Conservation (phyloP, 92 coral and sea anemone species). For the Siderastrea radians region DNA sequence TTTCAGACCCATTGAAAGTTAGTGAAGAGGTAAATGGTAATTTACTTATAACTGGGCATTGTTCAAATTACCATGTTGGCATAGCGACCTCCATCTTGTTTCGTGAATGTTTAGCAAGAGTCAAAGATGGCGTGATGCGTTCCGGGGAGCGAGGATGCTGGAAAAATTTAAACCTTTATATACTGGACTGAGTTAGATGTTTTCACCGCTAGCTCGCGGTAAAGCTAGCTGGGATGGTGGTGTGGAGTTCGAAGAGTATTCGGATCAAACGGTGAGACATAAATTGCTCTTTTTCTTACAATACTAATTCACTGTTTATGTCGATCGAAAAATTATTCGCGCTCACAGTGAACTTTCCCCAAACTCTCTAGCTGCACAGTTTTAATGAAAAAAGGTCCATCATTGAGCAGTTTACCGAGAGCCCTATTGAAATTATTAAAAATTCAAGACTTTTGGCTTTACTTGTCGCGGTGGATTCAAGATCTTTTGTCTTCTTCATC, state of each 20-base stretch:
- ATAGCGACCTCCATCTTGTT: conserved; percentile 47
- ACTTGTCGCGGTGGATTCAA: too few relatives aligned
- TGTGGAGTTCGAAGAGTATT: conserved; percentile 49
- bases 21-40: background rate
- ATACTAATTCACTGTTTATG: background rate
- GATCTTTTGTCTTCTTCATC: too few relatives aligned
- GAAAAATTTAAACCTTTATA: background rate
- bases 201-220: conserved; percentile 88
- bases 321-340: background rate
- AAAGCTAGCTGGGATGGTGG: conserved; percentile 86
- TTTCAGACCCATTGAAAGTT: background rate
- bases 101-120: conserved; percentile 6
- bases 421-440: too few relatives aligned
- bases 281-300: conserved; percentile 48
- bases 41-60: too few relatives aligned
- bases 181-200: conserved; percentile 62
- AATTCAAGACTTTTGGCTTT: too few relatives aligned
- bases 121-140: conserved; percentile 59
- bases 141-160: background rate
- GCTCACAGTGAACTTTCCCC: too few relatives aligned
- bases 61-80: conserved; percentile 64
- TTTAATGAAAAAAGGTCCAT: too few relatives aligned
- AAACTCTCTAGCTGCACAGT: background rate
- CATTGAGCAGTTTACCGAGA: too few relatives aligned
- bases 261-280: conserved; percentile 59